Conservation (phyloP, 2,888 invertebrate genomes). For the Vandiemenella viatica region DNA sequence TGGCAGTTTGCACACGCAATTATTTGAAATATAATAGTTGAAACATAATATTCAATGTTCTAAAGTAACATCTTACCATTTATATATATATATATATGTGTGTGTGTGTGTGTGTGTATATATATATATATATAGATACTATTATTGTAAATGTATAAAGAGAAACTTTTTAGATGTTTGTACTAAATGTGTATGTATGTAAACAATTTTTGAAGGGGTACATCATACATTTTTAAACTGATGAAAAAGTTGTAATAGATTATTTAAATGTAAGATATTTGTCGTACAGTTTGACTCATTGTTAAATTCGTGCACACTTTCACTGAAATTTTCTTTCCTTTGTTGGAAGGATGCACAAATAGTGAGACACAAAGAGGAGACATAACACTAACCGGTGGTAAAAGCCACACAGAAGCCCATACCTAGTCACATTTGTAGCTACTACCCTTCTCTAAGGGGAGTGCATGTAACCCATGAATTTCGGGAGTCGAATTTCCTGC, state of each 20-base stretch:
- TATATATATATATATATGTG: not conserved
- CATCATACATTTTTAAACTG: conserved; percentile 6
- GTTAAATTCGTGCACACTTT: conserved; percentile 9
- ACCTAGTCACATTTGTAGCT: not conserved
- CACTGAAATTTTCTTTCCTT: not conserved
- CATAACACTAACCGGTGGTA: not conserved
- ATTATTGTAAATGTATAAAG: conserved; percentile 6
- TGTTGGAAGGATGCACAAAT: conserved; percentile 1
- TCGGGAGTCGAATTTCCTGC: conserved; percentile 7
- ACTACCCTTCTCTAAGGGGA: too few relatives aligned
- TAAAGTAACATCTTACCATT: not conserved
- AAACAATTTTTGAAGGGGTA: conserved; percentile 6
- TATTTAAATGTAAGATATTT: not conserved
- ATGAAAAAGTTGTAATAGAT: conserved; percentile 1
- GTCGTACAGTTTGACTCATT: too few relatives aligned
- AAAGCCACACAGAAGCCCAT: not conserved
- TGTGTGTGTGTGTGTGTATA: conserved; percentile 1
- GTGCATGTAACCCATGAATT: not conserved
- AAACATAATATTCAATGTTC: conserved; percentile 1
- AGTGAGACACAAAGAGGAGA: not conserved
- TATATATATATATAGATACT: not conserved
- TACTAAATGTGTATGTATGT: conserved; percentile 8
- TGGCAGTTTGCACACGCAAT: conserved; percentile 8
- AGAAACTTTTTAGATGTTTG: conserved; percentile 9
- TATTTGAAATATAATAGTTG: conserved; percentile 6